Evolutionary conservation across 2,888 invertebrate species (phyloP).

Genomic region (Orthosia gothica): DNA sequence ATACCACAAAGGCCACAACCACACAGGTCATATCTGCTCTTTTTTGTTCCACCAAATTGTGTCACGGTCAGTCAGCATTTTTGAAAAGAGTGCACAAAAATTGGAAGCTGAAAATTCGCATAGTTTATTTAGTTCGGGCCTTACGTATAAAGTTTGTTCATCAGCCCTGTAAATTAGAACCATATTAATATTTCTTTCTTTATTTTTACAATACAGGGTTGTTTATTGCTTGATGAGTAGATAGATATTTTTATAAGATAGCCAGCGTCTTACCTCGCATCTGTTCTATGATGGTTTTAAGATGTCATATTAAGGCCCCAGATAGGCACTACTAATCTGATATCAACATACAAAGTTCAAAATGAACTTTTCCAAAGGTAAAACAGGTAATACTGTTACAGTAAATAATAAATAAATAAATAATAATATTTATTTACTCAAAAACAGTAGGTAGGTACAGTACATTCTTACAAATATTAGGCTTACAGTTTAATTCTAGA

Average conservation of each 20-base stretch:
- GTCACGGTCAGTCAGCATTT: conserved; percentile 26
- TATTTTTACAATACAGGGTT: neutral
- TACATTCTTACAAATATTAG: too few relatives aligned
- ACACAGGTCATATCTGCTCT: conserved; percentile 6
- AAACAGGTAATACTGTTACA: too few relatives aligned
- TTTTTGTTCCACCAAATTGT: conserved; percentile 27
- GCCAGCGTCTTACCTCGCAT: too few relatives aligned
- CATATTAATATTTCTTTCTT: neutral
- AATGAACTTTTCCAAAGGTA: neutral
- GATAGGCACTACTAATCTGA: too few relatives aligned
- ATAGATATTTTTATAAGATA: neutral
- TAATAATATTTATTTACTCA: too few relatives aligned
- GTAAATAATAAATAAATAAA: too few relatives aligned
- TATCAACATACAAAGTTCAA: neutral
- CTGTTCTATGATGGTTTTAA: too few relatives aligned
- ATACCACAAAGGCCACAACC: conserved; percentile 10
- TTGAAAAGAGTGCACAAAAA: conserved; percentile 32
- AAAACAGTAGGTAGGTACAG: too few relatives aligned
- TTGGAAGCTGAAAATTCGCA: neutral
- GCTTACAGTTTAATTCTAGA: too few relatives aligned
- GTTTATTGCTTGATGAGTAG: neutral
- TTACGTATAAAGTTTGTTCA: neutral
- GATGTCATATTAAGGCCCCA: too few relatives aligned
- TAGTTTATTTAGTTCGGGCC: neutral
- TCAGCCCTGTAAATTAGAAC: neutral